These are phyloP conservation scores for Watsonalla cultraria DNA, from an alignment of 2,888 invertebrate genomes.

Conservation along the genomic window DNA sequence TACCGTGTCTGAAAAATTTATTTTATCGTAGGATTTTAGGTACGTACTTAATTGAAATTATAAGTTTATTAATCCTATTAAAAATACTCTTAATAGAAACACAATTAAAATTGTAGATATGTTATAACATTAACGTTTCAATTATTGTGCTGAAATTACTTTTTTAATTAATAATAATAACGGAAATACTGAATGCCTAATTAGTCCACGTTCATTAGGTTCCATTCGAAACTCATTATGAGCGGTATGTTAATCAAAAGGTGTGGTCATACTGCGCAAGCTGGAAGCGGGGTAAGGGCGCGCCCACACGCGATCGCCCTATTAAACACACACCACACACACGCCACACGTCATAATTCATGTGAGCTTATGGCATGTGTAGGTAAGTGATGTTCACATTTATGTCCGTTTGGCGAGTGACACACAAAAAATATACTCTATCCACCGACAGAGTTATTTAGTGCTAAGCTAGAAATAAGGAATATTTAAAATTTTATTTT, in stretches of 20 bases:
- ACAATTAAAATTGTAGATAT: too few species aligned
- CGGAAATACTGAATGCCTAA: background rate
- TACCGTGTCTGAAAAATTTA: too few species aligned
- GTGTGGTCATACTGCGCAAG: slow-evolving; percentile 36
- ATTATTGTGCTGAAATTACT: slow-evolving; percentile 4
- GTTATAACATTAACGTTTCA: too few species aligned
- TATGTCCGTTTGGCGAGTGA: slow-evolving; percentile 53
- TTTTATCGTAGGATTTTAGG: too few species aligned
- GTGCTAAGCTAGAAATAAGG: slow-evolving; percentile 31
- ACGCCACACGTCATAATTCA: slow-evolving; percentile 54
- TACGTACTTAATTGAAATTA: too few species aligned
- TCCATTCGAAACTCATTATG: slow-evolving; percentile 15
- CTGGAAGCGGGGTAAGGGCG: slow-evolving; percentile 38
- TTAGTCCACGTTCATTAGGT: slow-evolving; percentile 7
- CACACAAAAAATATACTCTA: slow-evolving; percentile 45
- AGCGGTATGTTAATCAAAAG: slow-evolving; percentile 32
- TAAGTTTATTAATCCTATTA: too few species aligned
- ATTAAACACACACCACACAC: slow-evolving; percentile 37
- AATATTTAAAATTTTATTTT: slow-evolving; percentile 32
- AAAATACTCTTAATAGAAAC: too few species aligned
- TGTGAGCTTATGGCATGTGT: slow-evolving; percentile 60
- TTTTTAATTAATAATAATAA: slow-evolving; percentile 17
- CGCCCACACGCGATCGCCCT: slow-evolving; percentile 64
- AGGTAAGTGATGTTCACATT: slow-evolving; percentile 61
- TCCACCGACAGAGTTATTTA: slow-evolving; percentile 47